These are phyloP conservation scores for Zaprionus ghesquierei DNA, from an alignment of 1,140 invertebrate species.

Conservation along the genomic window DNA sequence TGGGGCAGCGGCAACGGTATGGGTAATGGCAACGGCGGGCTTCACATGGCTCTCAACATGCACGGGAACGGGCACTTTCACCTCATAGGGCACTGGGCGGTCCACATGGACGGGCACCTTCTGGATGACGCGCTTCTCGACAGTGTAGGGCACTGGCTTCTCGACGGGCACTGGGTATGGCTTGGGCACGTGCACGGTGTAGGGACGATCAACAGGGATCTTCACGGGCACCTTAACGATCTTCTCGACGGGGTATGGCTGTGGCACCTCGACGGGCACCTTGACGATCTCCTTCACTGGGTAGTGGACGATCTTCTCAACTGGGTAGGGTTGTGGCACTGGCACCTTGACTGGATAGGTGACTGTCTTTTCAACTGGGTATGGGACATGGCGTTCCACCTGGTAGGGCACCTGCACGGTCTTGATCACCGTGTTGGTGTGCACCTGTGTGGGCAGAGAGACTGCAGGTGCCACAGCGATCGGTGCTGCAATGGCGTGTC, in stretches of 20 bases:
- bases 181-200: slow-evolving; percentile 85
- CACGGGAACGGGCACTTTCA: slow-evolving; percentile 85
- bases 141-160: slow-evolving; percentile 86
- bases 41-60: slow-evolving; percentile 82
- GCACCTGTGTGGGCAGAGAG: slow-evolving; percentile 75
- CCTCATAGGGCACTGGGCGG: slow-evolving; percentile 85
- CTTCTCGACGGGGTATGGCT: slow-evolving; percentile 87
- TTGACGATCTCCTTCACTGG: slow-evolving; percentile 87
- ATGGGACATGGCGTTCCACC: slow-evolving; percentile 86
- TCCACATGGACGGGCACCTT: slow-evolving; percentile 83
- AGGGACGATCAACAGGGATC: slow-evolving; percentile 85
- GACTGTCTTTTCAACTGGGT: slow-evolving; percentile 86
- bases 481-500: slow-evolving; percentile 15
- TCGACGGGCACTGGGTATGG: slow-evolving; percentile 85
- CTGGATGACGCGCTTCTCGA: slow-evolving; percentile 84
- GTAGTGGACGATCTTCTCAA: slow-evolving; percentile 85
- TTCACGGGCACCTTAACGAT: slow-evolving; percentile 83
- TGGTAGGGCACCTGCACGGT: slow-evolving; percentile 86
- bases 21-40: slow-evolving; percentile 54
- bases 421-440: slow-evolving; percentile 79
- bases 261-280: slow-evolving; percentile 86
- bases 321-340: slow-evolving; percentile 87
- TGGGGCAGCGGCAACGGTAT: slow-evolving; percentile 53
- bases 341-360: slow-evolving; percentile 86
- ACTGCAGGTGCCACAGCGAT: slow-evolving; percentile 35